Evolutionary conservation across 2,113 vertebrate species (phyloP).

Genomic region (Oreochromis tanganicae): DNA sequence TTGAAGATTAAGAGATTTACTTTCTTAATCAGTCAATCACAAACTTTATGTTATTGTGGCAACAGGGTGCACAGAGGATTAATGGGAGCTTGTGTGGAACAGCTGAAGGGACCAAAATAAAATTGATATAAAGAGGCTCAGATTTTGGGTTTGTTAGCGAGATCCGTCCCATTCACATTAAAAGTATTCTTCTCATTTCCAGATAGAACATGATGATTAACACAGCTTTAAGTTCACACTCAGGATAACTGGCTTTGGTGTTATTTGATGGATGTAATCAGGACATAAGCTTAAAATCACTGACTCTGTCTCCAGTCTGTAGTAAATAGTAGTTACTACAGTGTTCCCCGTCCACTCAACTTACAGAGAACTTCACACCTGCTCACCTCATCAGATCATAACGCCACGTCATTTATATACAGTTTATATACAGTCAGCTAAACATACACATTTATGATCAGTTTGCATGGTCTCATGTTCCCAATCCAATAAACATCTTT

Average conservation of each 20-base stretch:
- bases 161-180: background rate
- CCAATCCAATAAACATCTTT: rapidly evolving
- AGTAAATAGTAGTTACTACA: background rate
- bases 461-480: background rate
- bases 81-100: background rate
- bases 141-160: background rate
- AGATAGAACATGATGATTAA: background rate
- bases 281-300: background rate
- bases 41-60: background rate
- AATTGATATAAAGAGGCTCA: background rate
- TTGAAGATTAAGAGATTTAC: background rate
- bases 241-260: background rate
- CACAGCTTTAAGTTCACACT: background rate
- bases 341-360: background rate
- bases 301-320: background rate
- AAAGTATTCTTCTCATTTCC: background rate
- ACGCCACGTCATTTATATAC: no score
- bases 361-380: no score
- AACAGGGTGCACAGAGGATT: background rate
- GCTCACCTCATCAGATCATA: no score
- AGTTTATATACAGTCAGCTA: no score
- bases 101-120: background rate
- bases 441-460: no score
- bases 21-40: background rate
- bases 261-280: background rate